Conservation (phyloP, 2,113 vertebrate species). For the Corythornis cristatus region DNA sequence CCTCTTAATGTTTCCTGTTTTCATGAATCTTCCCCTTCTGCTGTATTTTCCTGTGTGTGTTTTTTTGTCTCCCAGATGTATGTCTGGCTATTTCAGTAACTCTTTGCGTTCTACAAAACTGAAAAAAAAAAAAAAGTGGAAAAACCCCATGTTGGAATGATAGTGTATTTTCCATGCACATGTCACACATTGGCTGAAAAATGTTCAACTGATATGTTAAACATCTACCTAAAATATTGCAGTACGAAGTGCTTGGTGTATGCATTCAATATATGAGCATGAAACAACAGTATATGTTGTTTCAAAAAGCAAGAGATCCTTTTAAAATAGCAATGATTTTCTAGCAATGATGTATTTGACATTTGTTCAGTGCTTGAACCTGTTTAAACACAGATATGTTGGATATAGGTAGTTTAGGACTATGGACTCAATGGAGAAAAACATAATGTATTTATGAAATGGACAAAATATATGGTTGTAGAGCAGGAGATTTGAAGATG, state of each 20-base stretch:
- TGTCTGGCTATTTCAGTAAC: slow-evolving; percentile 75
- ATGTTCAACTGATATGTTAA: not conserved
- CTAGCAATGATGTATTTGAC: not conserved
- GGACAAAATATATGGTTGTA: not conserved
- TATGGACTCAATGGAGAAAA: not conserved
- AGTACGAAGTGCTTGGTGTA: not conserved
- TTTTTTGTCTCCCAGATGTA: slow-evolving; percentile 78
- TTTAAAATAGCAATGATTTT: not conserved
- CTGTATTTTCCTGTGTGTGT: slow-evolving; percentile 79
- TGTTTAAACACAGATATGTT: not conserved
- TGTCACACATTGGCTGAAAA: not conserved
- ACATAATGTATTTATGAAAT: not conserved
- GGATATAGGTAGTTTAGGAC: not conserved
- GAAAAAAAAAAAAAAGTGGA: slow-evolving; percentile 60
- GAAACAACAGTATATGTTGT: not conserved
- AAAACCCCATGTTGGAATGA: slow-evolving; percentile 57
- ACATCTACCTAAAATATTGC: not conserved
- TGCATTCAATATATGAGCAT: not conserved
- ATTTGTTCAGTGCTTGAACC: not conserved
- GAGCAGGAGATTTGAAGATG: not conserved
- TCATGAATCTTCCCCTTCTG: slow-evolving; percentile 74
- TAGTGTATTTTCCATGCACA: slow-evolving; percentile 44
- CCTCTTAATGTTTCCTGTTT: slow-evolving; percentile 81
- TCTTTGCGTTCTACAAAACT: slow-evolving; percentile 61
- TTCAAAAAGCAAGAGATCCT: not conserved